A percentile compares a stretch with the other conserved stretches of the same genome.
phyloP scores from a whole-genome alignment of 2,888 invertebrate genomes.

The Sturmia bella region DNA sequence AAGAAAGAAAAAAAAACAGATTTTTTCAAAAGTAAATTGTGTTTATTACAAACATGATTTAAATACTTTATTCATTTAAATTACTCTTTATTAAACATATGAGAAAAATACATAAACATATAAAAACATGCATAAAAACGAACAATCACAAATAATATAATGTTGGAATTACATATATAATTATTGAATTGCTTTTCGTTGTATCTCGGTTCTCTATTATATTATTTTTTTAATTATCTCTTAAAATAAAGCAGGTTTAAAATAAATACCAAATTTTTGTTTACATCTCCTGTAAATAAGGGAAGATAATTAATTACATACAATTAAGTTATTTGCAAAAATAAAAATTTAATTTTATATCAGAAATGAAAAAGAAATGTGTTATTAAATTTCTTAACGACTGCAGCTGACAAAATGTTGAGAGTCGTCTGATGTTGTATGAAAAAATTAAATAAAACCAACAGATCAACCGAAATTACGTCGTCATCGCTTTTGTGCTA shows the following conservation, averaged over 20 bases:
- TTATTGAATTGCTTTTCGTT: slow-evolving; percentile 18
- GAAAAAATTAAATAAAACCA: too few relatives aligned
- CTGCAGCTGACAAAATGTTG: too few relatives aligned
- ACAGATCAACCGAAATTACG: too few relatives aligned
- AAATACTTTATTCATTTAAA: slow-evolving; percentile 45
- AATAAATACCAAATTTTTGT: slow-evolving; percentile 60
- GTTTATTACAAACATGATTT: slow-evolving; percentile 31
- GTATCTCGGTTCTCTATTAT: slow-evolving; percentile 19
- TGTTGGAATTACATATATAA: slow-evolving; percentile 32
- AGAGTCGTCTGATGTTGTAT: too few relatives aligned
- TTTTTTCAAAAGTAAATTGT: slow-evolving; percentile 43
- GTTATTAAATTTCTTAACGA: not conserved
- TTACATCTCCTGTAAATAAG: slow-evolving; percentile 70
- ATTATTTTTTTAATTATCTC: slow-evolving; percentile 20
- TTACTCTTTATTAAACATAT: too few relatives aligned
- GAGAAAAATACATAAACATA: not conserved
- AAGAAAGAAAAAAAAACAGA: slow-evolving; percentile 40
- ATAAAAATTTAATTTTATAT: slow-evolving; percentile 59
- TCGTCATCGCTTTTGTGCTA: too few relatives aligned
- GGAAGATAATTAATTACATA: slow-evolving; percentile 65
- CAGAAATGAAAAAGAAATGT: not conserved
- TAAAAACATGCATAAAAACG: not conserved
- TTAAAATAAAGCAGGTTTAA: slow-evolving; percentile 44
- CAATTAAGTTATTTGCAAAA: slow-evolving; percentile 63
- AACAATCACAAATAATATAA: slow-evolving; percentile 45